Evolutionary conservation across 53 echinoderm and acorn worm species (phyloP).

Genomic region (Hippasteria phrygiana): DNA sequence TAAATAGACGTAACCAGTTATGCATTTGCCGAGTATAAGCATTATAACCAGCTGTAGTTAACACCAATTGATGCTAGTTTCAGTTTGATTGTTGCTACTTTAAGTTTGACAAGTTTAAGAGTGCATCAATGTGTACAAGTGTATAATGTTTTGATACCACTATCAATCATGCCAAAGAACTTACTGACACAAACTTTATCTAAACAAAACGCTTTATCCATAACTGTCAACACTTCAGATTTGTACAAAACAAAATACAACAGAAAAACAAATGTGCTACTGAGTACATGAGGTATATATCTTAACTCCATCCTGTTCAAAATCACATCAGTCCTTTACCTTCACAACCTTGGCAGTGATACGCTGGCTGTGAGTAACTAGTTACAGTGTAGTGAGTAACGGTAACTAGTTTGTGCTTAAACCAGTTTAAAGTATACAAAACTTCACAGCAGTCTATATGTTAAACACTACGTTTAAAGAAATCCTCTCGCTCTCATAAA

Average conservation of each 20-base stretch:
- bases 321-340: background rate
- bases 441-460: conserved; percentile 1
- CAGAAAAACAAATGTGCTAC: conserved; percentile 39
- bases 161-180: background rate
- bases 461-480: background rate
- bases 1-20: no score
- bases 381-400: conserved; percentile 23
- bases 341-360: conserved; percentile 41
- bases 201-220: background rate
- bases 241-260: background rate
- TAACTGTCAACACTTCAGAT: background rate
- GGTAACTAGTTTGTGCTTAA: conserved; percentile 36
- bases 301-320: conserved; percentile 2
- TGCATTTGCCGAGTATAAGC: no score
- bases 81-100: no score
- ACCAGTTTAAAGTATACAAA: conserved; percentile 40
- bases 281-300: conserved; percentile 63
- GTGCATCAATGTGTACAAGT: background rate
- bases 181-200: background rate
- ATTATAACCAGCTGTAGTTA: no score
- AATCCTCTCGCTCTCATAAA: background rate
- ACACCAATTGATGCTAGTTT: no score
- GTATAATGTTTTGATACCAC: background rate
- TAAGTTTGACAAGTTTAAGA: background rate
- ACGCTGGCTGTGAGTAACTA: conserved; percentile 41